Evolutionary conservation across 2,113 vertebrate genomes (phyloP).

Genomic region (Elaphurus davidianus): DNA sequence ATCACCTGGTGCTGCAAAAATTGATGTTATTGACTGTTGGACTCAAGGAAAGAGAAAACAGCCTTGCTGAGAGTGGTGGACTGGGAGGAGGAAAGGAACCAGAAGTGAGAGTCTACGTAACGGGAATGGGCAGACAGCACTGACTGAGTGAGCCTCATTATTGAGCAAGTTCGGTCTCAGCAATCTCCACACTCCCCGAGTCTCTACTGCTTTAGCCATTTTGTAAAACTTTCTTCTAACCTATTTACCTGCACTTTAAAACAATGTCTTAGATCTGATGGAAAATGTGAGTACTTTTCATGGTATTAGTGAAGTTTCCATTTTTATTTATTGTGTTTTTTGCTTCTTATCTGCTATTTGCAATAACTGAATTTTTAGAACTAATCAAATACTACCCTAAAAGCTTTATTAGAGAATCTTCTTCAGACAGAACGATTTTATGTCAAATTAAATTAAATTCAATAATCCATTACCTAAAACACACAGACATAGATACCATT

Average conservation of each 20-base stretch:
- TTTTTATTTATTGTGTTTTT: constrained; percentile 39
- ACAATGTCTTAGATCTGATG: neutral
- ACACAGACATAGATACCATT: neutral
- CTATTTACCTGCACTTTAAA: neutral
- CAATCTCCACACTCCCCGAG: neutral
- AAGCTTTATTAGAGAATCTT: neutral
- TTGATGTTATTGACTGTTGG: constrained; percentile 53
- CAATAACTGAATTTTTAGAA: neutral
- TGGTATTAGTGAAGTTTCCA: neutral
- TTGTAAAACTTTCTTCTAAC: neutral
- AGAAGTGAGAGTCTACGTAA: neutral
- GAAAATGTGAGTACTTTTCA: neutral
- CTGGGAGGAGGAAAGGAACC: neutral
- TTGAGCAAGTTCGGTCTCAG: neutral
- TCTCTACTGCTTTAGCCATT: neutral
- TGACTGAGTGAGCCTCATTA: neutral
- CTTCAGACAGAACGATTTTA: neutral
- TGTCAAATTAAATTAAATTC: constrained; percentile 15
- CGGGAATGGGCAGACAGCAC: neutral
- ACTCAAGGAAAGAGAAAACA: constrained; percentile 23
- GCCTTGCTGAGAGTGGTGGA: neutral
- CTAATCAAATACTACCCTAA: neutral
- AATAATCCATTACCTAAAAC: neutral
- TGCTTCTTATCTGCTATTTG: constrained; percentile 17
- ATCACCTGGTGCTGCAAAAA: constrained; percentile 47